These are phyloP conservation scores for Nesoenas mayeri DNA, from an alignment of 2,113 vertebrate species.

Conservation along the genomic window DNA sequence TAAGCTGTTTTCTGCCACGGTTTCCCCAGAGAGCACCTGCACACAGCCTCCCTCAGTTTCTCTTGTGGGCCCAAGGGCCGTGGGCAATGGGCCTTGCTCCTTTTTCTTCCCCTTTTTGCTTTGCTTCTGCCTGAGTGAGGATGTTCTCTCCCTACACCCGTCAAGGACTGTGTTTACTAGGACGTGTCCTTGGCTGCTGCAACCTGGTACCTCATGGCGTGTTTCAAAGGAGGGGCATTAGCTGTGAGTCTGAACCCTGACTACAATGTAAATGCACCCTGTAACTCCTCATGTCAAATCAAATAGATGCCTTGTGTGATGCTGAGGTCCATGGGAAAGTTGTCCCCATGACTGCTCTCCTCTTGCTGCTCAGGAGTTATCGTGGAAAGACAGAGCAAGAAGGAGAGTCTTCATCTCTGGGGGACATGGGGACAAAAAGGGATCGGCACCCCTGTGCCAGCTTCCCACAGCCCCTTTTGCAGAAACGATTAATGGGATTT, in stretches of 20 bases:
- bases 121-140: accelerated
- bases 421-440: background rate
- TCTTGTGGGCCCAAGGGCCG: background rate
- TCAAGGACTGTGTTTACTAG: background rate
- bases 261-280: background rate
- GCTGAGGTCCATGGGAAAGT: background rate
- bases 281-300: background rate
- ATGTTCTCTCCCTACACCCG: background rate
- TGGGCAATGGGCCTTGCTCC: accelerated
- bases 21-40: accelerated
- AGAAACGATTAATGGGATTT: background rate
- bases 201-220: accelerated
- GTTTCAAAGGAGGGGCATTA: background rate
- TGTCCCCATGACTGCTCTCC: background rate
- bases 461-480: background rate
- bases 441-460: background rate
- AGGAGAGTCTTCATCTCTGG: background rate
- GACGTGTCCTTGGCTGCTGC: background rate
- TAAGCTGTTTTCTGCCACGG: background rate
- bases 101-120: background rate
- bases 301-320: background rate
- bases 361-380: background rate
- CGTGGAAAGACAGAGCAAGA: background rate
- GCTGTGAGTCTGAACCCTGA: background rate
- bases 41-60: background rate